Base-by-base conservation (phyloP, 2,888 invertebrate species). In the Latrodectus hesperus region DNA sequence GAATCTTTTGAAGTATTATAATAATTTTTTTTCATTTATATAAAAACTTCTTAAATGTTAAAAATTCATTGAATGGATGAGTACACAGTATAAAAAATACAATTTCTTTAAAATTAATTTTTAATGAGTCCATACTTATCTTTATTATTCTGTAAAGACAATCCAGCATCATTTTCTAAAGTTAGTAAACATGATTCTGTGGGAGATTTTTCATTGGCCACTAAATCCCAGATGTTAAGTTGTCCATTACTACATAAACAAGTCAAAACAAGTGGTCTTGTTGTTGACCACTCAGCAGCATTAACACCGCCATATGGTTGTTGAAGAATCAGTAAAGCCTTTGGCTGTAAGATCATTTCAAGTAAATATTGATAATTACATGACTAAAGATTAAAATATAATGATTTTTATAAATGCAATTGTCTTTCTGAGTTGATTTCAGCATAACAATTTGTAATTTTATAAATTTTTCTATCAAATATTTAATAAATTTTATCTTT, bases 181-280 rank as follows among this genome's bases (percentile, higher is more conserved):
- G 72, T 74, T 64, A 82, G 26, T 26, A 71, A 52, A n/a, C 72
- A 65, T 17, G 74, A 78, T 82, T 85, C 81, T 9, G 76, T 60
- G 9, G 87, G 83, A 16, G 71, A 26, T 51, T 52, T 75, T 17
- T 64, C 70, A 82, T 88, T 70, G 4, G n/a, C 16, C 51, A 70
- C 49, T 26, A 89, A 64, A 70, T 89, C 89, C 81, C 81, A 89
- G 17, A 88, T 64, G 49, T 84, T 82, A 14, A 89, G 74, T 65
- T 84, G 70, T 0, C 89, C 89, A 60, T 77, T 60, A 51, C 53
- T 78, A 38, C 72, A 75, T 14, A 88, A 55, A 64, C 84, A 81
- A 65, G 74, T 78, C 9, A 89, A 73, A n/a, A 89, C 81, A 64
- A 88, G 53, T 11, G 88, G 84, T 60, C 89, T 67, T 26, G 82